These are phyloP conservation scores for Agriopis leucophaearia DNA, from an alignment of 2,888 invertebrate genomes.

Conservation along the genomic window DNA sequence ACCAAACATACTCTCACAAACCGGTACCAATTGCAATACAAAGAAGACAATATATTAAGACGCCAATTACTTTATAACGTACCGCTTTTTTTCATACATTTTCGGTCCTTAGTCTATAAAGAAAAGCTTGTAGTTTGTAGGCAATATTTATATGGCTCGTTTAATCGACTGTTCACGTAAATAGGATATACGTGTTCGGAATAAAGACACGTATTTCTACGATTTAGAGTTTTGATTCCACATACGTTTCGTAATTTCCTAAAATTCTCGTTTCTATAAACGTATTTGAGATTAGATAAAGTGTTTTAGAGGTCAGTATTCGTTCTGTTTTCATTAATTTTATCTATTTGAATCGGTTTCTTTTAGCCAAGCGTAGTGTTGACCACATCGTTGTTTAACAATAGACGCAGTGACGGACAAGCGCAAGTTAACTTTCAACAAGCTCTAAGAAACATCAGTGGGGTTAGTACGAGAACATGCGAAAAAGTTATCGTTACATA, in stretches of 20 bases:
- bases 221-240: constrained; percentile 27
- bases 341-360: not conserved
- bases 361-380: no score
- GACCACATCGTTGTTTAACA: no score
- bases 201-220: constrained; percentile 41
- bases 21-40: not conserved
- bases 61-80: not conserved
- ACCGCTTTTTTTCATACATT: not conserved
- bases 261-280: constrained; percentile 1
- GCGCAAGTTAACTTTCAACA: no score
- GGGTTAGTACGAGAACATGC: no score
- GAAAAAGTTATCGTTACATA: no score
- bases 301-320: not conserved
- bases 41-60: not conserved
- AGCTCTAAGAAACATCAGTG: no score
- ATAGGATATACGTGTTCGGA: constrained; percentile 69
- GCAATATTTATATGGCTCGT: constrained; percentile 45
- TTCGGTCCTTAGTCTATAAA: constrained; percentile 7
- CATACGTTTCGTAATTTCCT: constrained; percentile 43
- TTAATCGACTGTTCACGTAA: constrained; percentile 68
- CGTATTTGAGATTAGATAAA: constrained; percentile 10
- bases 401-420: no score
- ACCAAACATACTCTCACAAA: not conserved
- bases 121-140: constrained; percentile 1
- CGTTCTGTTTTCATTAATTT: constrained; percentile 14